phyloP scores from a whole-genome alignment of 64 coral and sea anemone species.

The Montipora capricornis region DNA sequence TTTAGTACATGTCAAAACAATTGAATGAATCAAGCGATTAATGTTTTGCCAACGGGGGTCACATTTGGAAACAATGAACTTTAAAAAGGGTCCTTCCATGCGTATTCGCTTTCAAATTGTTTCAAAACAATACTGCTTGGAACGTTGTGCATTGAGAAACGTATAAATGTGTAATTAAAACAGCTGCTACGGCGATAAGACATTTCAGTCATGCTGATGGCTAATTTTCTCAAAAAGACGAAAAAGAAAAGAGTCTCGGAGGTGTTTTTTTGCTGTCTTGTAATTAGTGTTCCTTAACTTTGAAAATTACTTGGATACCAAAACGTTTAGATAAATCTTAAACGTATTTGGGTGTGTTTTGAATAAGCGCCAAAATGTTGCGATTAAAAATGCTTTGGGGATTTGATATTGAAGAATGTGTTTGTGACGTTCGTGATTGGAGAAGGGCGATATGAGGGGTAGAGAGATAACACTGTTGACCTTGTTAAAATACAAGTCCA shows the following conservation, averaged over 20 bases:
- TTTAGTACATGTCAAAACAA: neutral
- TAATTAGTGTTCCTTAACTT: neutral
- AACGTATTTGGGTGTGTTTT: neutral
- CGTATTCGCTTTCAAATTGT: neutral
- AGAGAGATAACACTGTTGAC: neutral
- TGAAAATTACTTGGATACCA: neutral
- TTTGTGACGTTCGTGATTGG: neutral
- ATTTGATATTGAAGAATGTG: slow-evolving; percentile 1
- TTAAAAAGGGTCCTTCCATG: neutral
- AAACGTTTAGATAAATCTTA: neutral
- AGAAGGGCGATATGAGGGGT: neutral
- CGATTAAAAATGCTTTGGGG: neutral
- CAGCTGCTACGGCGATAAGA: no score
- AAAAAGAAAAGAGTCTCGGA: neutral
- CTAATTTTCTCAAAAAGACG: neutral
- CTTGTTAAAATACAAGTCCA: neutral
- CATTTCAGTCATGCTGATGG: no score
- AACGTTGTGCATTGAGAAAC: no score
- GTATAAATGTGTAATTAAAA: no score
- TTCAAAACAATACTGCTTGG: neutral
- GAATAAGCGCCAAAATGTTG: slow-evolving; percentile 4
- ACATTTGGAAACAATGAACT: neutral
- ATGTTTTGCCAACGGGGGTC: neutral
- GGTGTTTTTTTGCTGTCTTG: no score
- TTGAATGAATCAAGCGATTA: neutral